Evolutionary conservation across 2,797 vertebrate genomes (phyloP).

Genomic region (Diceros bicornis): DNA sequence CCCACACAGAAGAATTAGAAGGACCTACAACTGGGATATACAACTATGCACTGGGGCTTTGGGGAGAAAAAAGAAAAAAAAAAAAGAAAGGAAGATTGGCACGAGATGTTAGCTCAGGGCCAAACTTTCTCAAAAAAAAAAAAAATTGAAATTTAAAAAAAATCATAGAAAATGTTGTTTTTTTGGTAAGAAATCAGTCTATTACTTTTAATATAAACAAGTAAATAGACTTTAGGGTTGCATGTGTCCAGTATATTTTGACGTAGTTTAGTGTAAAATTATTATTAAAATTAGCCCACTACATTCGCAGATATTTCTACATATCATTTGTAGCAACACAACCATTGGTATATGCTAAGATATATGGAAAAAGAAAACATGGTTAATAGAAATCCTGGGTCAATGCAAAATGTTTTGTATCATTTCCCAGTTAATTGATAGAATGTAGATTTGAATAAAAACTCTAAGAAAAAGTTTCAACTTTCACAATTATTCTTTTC

Average conservation of each 20-base stretch:
- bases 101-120: too few relatives aligned
- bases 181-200: background rate
- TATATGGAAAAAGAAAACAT: background rate
- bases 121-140: too few relatives aligned
- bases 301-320: conserved; percentile 14
- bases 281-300: background rate
- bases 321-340: background rate
- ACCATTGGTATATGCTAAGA: background rate
- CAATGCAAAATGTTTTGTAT: conserved; percentile 11
- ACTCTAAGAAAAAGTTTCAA: background rate
- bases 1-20: too few relatives aligned
- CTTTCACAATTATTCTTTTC: conserved; percentile 8
- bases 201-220: background rate
- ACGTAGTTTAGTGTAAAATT: background rate
- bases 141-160: background rate
- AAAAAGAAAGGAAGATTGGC: too few relatives aligned
- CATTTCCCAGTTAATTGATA: background rate
- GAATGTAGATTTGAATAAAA: conserved; percentile 15
- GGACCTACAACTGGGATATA: too few relatives aligned
- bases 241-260: background rate
- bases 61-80: too few relatives aligned
- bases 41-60: too few relatives aligned
- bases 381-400: background rate
- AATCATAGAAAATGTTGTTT: background rate
- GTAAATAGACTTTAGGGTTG: conserved; percentile 14